Percentiles rank a stretch among this genome's conserved stretches.
Evolutionary conservation across 2,888 invertebrate genomes (phyloP).

Genomic region (Megamerina dolium): DNA sequence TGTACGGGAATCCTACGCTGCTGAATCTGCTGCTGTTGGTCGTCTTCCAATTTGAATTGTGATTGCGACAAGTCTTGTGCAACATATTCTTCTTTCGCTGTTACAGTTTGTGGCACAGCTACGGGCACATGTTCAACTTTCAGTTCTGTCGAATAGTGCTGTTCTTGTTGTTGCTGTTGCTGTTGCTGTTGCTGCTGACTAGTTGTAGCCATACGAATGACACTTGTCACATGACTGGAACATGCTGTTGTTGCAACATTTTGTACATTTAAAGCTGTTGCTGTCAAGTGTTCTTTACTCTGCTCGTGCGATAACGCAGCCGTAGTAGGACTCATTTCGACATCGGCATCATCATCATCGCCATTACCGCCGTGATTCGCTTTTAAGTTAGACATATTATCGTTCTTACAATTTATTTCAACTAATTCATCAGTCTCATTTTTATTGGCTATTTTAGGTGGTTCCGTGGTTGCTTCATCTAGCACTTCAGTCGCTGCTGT

Average conservation of each 20-base stretch:
- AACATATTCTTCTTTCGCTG: slow-evolving; percentile 12
- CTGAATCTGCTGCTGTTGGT: not conserved
- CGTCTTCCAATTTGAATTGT: slow-evolving; percentile 31
- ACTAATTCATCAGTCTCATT: slow-evolving; percentile 28
- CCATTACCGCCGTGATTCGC: slow-evolving; percentile 1
- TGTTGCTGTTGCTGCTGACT: slow-evolving; percentile 21
- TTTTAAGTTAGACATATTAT: not conserved
- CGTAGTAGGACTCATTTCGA: slow-evolving; percentile 18
- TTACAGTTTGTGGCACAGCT: not conserved
- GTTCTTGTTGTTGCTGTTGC: slow-evolving; percentile 9
- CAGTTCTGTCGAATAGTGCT: not conserved
- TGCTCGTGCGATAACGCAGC: no score
- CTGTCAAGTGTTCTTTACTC: not conserved
- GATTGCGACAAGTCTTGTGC: slow-evolving; percentile 33
- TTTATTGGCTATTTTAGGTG: slow-evolving; percentile 25
- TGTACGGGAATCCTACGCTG: not conserved
- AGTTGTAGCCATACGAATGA: slow-evolving; percentile 45
- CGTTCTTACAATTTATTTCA: slow-evolving; percentile 23
- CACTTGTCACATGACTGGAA: slow-evolving; percentile 41
- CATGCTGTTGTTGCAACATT: slow-evolving; percentile 17
- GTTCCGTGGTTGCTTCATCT: slow-evolving; percentile 11
- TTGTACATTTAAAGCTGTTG: slow-evolving; percentile 3
- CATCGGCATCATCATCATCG: slow-evolving; percentile 16
- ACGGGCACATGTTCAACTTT: not conserved
- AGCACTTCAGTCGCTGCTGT: slow-evolving; percentile 2